Evolutionary conservation across 1,140 invertebrate genomes (phyloP), one percentile per base, ranked within the genome.

Genomic region (Tetramorium parvispinum): DNA sequence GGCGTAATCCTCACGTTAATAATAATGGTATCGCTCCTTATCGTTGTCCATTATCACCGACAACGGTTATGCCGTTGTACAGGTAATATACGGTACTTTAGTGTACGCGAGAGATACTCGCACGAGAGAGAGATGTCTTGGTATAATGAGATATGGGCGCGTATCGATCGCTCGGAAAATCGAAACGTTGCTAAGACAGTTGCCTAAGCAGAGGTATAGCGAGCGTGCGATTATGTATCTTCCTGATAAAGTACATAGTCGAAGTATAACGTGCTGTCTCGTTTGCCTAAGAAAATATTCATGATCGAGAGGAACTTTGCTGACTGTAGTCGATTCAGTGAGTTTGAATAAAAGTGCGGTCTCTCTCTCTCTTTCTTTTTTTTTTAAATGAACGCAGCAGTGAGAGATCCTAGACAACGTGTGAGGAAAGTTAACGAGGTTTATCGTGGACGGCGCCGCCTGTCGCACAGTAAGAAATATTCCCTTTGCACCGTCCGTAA

Each of bases 141-240:
- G 27, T 70, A 53, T 70, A 57, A 82, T 82, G 66, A 73, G 79
- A 82, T 82, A 81, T 37, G 78, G 11, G 63, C 10, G 10, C 27
- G 65, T 82, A 83, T 83, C 66, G 68, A 83, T 83, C 66, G 53
- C 1, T 10, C 53, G 43, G 53, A 83, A 59, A 83, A 83, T 83
- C 68, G 51, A 73, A 79, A 83, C 40, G 24, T 21, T 73, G 24
- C 51, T 32, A 57, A 73, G 51, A 73, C 66, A 73, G 65, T 57
- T 40, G 6, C 24, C 32, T 73, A 82, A 73, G 79, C 27, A 37
- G 53, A 59, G 18, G 4, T 24, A 55, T 27, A 73, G 24, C 16
- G 68, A 5, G 66, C 18, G 40, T 13, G 13, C 40, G 53, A 73
- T 83, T 83, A 83, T 59, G 68, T 61, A 51, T 73, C 53, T 83